Conservation (phyloP, 2,888 invertebrate genomes). For the Volucella inflata region DNA sequence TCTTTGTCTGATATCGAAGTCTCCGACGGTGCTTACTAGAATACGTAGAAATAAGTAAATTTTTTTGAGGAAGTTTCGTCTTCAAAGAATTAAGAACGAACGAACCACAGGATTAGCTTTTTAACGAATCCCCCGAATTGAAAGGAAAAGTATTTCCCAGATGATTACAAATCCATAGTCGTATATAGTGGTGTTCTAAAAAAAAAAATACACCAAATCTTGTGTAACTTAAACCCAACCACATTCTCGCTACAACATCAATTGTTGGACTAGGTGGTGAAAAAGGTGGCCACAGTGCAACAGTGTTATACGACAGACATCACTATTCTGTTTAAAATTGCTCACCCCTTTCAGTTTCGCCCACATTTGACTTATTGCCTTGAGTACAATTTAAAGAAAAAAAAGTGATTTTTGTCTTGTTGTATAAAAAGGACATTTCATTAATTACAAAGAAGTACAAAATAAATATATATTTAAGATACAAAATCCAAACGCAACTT, state of each 20-base stretch:
- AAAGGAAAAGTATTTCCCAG: no score
- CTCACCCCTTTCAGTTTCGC: slow-evolving; percentile 63
- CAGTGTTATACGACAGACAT: slow-evolving; percentile 46
- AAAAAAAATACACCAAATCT: background rate
- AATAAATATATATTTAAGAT: background rate
- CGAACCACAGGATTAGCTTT: no score
- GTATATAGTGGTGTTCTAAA: no score
- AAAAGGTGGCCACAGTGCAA: slow-evolving; percentile 30
- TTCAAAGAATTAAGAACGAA: no score
- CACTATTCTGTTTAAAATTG: slow-evolving; percentile 41
- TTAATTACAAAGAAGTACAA: background rate
- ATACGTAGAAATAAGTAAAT: no score
- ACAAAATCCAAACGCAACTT: slow-evolving; percentile 77
- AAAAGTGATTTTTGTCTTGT: background rate
- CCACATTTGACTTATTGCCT: slow-evolving; percentile 61
- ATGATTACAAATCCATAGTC: no score
- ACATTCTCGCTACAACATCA: background rate
- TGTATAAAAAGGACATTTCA: no score
- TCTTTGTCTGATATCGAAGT: no score
- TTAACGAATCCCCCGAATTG: no score
- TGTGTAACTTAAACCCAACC: background rate
- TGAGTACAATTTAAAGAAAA: slow-evolving; percentile 34
- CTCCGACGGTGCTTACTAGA: no score
- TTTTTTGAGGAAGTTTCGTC: no score
- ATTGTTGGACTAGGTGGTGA: slow-evolving; percentile 6